Evolutionary conservation across 1,140 invertebrate genomes (phyloP), one percentile per base, ranked within the genome.

Genomic region (Globodera ellingtonae): DNA sequence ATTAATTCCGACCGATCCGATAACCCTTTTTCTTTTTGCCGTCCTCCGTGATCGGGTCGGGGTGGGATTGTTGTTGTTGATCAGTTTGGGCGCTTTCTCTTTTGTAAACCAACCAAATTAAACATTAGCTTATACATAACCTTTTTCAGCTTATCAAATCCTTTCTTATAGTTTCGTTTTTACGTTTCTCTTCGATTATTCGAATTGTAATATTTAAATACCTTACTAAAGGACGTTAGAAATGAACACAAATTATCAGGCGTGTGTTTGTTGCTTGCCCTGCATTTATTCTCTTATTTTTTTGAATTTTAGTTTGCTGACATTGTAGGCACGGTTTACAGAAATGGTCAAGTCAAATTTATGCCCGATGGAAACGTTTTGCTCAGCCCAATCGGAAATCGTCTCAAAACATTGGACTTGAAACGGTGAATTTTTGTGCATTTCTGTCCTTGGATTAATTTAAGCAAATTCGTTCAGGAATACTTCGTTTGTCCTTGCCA

Each of bases 241-340:
- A 8, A 77, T 77, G 75, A 69, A 77, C 50, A 77, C 67, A 62
- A 77, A 77, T 48, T 77, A 77, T 24, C 65, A 77, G 62, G 75
- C 67, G 56, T 8, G 46, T 75, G n/a, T 47, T 18, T 15, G 13
- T 35, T 65, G 44, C 13, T 59, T n/a, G 15, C 1, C 8, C 35
- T 69, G 4, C 13, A 65, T 77, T 77, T n/a, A 8, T 67, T 76
- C 1, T 24, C 35, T 35, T 3, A 5, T 44, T 70, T 35, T 70
- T 4, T 70, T 70, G 9, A 44, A 24, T 79, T 83, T 83, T 69
- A 83, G 82, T 83, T 83, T 75, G 62, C 83, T 71, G 82, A 83
- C 69, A 62, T 83, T 48, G 72, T 83, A 52, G 82, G 82, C 46
- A 71, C 65, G 13, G 50, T 74, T 21, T 83, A 83, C 82, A 83